Base-by-base conservation (phyloP, 2,113 vertebrate genomes). In the Prunella fulvescens region DNA sequence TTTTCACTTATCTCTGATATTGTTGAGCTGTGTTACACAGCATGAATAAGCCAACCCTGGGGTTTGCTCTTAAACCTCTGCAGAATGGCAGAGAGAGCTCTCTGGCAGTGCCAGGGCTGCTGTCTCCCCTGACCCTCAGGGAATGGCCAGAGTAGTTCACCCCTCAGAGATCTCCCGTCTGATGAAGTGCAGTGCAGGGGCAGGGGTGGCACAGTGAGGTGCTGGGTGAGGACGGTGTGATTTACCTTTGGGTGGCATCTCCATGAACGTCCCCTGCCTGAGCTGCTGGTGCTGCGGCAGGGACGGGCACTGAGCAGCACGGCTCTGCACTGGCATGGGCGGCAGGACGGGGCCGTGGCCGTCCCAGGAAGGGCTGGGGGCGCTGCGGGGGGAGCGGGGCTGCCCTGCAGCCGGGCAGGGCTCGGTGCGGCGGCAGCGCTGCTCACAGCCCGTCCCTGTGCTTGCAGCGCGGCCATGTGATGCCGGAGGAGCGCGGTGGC, bases 381-480 rank as follows among this genome's bases (percentile, higher is more conserved):
- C 5, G 9, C 77, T 10, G 70, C 57, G 18, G 74, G 26, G 2
- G 12, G 35, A 47, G 12, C 0, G 6, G 60, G 69, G 31, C 61
- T 54, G 64, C 44, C 58, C 24, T 12, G 1, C 60, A 14, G 29
- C 19, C 2, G 0, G 17, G 1, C 39, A 31, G 66, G 53, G 53
- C 48, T 50, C 7, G 31, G 28, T 9, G 39, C 0, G 2, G 14
- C 0, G 0, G 31, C 22, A n/a, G 76, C 12, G 33, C 53, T 10
- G 50, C 29, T 69, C 5, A 80, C 83, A 73, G 76, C 86, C 65
- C 56, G 70, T 50, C 47, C 74, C 56, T 65, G 62, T 25, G 7
- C 8, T 45, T 33, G 39, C 92, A 86, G 86, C 39, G 58, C 97
- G 99, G 99, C 98, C 98, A 98, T 99, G 99, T 98, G 98, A 99